A percentile compares a stretch with the other conserved stretches of the same genome.
Evolutionary conservation across 2,113 vertebrate genomes (phyloP).

Genomic region (Scatophagus argus): DNA sequence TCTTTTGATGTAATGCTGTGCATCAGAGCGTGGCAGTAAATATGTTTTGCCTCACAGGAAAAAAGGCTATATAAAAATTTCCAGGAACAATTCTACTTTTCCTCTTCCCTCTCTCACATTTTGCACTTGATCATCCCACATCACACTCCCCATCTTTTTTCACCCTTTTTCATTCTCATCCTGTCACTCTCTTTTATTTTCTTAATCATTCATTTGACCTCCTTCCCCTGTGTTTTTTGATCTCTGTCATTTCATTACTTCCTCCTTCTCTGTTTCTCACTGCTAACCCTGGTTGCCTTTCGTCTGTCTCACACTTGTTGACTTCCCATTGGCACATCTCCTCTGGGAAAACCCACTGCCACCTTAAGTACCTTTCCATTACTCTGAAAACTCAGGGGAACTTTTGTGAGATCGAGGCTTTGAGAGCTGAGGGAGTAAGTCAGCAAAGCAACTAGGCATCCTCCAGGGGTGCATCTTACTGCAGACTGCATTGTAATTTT

Average conservation of each 20-base stretch:
- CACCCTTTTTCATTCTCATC: neutral
- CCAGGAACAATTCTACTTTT: neutral
- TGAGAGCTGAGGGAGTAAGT: conserved; percentile 20
- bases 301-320: conserved; percentile 59
- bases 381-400: conserved; percentile 50
- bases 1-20: conserved; percentile 7
- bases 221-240: neutral
- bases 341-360: conserved; percentile 45
- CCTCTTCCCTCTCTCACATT: conserved; percentile 2
- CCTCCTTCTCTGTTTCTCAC: neutral
- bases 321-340: conserved; percentile 37
- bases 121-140: neutral
- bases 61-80: neutral
- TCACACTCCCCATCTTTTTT: neutral
- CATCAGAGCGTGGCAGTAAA: neutral
- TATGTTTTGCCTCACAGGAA: neutral
- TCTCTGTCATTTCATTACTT: neutral
- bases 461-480: neutral
- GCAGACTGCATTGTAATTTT: neutral
- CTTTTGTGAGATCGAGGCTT: conserved; percentile 33
- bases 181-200: neutral
- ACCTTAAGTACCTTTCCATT: conserved; percentile 49
- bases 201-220: conserved; percentile 12
- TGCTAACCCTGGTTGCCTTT: conserved; percentile 17
- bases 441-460: neutral